Base-by-base conservation (phyloP, 2,888 invertebrate species). In the Calameuta pallipes region DNA sequence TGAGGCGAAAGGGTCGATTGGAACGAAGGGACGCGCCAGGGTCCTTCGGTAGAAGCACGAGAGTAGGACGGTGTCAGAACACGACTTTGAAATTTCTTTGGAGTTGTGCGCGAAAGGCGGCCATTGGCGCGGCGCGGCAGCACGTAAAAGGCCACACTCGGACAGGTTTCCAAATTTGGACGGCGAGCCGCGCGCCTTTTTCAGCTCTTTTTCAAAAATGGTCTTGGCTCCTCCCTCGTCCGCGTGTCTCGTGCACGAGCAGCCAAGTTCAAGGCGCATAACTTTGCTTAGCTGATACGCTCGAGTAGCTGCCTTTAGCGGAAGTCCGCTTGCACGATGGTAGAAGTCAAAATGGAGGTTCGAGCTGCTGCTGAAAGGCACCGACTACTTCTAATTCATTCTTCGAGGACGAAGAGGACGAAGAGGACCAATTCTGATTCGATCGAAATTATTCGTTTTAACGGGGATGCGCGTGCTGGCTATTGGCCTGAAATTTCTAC, bases 111-210 rank as follows among this genome's bases (percentile, higher is more conserved):
- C 85, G 85, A 85, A 88, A 89, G 87, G 85, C 89, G 85, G 87
- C 89, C 87, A 89, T 89, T 85, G 86, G 85, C 84, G 82, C 82
- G 83, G 81, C 83, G 81, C 81, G 80, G 78, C 79, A 76, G 80
- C 82, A 85, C 89, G 85, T 88, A 89, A 88, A 89, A 85, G 88
- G 88, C 82, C 81, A 81, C 79, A 77, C 81, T 81, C 82, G 76
- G 84, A 80, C 89, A 84, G 85, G 87, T 89, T 90, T 90, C 90
- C 90, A 89, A 90, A 90, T 88, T 89, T 88, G 89, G 90, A 82
- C 73, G 56, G 82, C 70, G 79, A 83, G 79, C 82, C 71, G 73
- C 80, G 74, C 76, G 74, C 76, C 76, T 82, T 81, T 82, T 83
- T 78, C 76, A 78, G 35, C 37, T 74, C 73, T 76, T 75, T 78